Conservation (phyloP, 1,140 invertebrate genomes). For the Maniola jurtina region DNA sequence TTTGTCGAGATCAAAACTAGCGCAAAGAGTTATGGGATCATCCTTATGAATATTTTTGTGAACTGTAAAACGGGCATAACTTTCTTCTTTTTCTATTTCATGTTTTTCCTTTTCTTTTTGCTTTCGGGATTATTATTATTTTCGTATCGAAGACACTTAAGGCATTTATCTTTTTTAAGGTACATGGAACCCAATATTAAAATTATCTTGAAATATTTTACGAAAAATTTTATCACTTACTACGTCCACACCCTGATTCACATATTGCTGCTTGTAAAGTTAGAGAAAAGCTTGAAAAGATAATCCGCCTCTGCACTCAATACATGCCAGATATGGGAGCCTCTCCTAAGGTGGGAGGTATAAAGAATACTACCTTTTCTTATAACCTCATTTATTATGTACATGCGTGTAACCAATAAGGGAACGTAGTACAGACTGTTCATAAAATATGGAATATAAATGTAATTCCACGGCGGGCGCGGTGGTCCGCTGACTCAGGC, state of each 20-base stretch:
- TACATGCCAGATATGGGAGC: too few relatives aligned
- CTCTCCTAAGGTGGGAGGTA: too few relatives aligned
- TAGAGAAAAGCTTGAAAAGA: too few relatives aligned
- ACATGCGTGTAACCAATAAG: too few relatives aligned
- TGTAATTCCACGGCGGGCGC: too few relatives aligned
- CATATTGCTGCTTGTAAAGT: constrained; percentile 27
- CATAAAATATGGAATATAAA: too few relatives aligned
- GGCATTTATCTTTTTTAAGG: constrained; percentile 48
- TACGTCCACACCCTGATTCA: constrained; percentile 22
- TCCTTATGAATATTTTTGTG: constrained; percentile 30
- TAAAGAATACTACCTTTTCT: too few relatives aligned
- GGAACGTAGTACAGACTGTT: too few relatives aligned
- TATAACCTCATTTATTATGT: too few relatives aligned
- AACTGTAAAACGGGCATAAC: constrained; percentile 16
- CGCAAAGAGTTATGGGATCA: constrained; percentile 24
- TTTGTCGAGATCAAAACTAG: constrained; percentile 41
- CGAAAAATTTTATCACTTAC: constrained; percentile 39
- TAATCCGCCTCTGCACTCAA: too few relatives aligned
- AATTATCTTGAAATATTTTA: constrained; percentile 36
- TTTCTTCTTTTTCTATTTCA: constrained; percentile 29
- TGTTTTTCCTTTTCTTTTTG: constrained; percentile 19
- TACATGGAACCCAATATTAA: constrained; percentile 44
- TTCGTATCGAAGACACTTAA: constrained; percentile 11
- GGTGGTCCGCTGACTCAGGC: too few relatives aligned
- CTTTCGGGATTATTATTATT: constrained; percentile 8